These are phyloP conservation scores for Diadumene lineata DNA, from an alignment of 92 coral and sea anemone genomes.

Conservation along the genomic window DNA sequence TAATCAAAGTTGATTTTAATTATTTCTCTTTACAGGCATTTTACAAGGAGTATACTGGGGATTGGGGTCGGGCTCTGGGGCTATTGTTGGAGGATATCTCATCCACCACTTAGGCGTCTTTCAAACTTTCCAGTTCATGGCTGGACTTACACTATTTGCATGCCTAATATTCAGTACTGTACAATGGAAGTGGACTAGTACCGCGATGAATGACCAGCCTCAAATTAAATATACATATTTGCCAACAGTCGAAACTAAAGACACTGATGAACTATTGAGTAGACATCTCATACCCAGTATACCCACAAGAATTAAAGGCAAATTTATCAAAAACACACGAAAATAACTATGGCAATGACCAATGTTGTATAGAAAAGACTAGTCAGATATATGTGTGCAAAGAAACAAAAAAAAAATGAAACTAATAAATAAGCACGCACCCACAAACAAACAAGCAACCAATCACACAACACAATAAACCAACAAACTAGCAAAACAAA, in stretches of 20 bases:
- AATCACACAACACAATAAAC: too few relatives aligned
- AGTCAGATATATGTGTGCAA: too few relatives aligned
- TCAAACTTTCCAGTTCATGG: constrained; percentile 82
- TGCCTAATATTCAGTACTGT: constrained; percentile 77
- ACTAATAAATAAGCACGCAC: too few relatives aligned
- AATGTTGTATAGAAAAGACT: too few relatives aligned
- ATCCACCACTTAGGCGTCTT: constrained; percentile 92
- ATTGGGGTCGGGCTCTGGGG: constrained; percentile 90
- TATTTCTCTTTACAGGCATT: constrained; percentile 57
- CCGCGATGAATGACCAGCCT: constrained; percentile 37
- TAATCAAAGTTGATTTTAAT: too few relatives aligned
- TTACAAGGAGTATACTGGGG: constrained; percentile 99
- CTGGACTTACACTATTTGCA: constrained; percentile 65
- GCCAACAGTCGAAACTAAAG: constrained; percentile 83
- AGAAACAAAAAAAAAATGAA: too few relatives aligned
- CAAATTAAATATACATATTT: constrained; percentile 75
- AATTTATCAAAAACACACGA: not conserved
- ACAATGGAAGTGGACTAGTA: constrained; percentile 85
- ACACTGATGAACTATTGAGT: constrained; percentile 78
- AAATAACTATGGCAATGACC: too few relatives aligned
- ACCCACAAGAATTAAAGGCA: not conserved
- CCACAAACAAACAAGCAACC: too few relatives aligned
- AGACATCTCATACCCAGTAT: constrained; percentile 49
- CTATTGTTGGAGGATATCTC: constrained; percentile 87
- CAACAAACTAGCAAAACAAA: too few relatives aligned